Percentiles rank a stretch among this genome's conserved stretches.
Conservation (phyloP, 2,797 vertebrate species). For the Cyclura pinguis region DNA sequence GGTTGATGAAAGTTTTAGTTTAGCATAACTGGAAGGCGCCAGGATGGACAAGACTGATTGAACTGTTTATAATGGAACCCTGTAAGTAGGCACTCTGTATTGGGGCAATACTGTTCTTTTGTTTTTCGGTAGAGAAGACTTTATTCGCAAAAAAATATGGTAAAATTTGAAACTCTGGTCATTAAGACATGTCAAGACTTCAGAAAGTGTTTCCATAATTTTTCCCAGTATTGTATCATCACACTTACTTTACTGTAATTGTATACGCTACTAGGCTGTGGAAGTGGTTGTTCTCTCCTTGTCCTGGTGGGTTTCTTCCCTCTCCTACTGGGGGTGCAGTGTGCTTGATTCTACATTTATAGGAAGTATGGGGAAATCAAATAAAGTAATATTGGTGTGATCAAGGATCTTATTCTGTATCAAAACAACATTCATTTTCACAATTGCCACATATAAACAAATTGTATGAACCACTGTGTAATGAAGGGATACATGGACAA, state of each 20-base stretch:
- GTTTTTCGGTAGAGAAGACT: background rate
- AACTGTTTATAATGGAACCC: background rate
- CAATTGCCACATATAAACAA: background rate
- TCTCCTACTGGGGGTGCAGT: slow-evolving; percentile 28
- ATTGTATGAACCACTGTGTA: slow-evolving; percentile 43
- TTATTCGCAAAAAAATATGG: slow-evolving; percentile 38
- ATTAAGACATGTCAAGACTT: background rate
- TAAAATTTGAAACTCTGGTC: background rate
- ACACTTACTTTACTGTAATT: slow-evolving; percentile 37
- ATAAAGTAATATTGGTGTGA: background rate
- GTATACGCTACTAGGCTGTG: slow-evolving; percentile 20
- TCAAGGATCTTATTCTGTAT: background rate
- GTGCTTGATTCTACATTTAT: slow-evolving; percentile 24
- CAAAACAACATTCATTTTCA: slow-evolving; percentile 25
- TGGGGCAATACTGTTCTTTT: background rate
- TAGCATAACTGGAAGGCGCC: background rate
- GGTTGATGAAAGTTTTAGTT: background rate
- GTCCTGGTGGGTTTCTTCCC: slow-evolving; percentile 5
- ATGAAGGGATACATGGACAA: slow-evolving; percentile 19
- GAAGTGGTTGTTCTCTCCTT: slow-evolving; percentile 36
- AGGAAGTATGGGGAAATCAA: slow-evolving; percentile 37
- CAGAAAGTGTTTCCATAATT: slow-evolving; percentile 2
- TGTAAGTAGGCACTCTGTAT: background rate
- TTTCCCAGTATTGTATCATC: slow-evolving; percentile 4
- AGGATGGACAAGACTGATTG: background rate